A percentile compares a stretch with the other conserved stretches of the same genome.
Evolutionary conservation across 2,113 vertebrate species (phyloP).

Genomic region (Cygnus buccinator): DNA sequence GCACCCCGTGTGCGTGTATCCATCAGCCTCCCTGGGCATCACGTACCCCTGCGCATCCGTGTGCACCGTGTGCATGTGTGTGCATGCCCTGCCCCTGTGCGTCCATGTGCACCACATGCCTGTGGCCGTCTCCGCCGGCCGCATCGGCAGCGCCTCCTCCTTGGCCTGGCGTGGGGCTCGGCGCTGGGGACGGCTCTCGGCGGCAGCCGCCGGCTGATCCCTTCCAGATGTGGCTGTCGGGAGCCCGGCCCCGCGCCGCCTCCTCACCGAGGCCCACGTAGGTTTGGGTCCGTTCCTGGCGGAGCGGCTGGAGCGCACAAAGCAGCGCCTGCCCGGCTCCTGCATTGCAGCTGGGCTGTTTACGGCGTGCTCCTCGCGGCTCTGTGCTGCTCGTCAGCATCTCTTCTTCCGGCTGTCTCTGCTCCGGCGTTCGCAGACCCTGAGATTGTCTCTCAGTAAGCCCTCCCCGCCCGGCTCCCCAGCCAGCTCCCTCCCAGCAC

Average conservation of each 20-base stretch:
- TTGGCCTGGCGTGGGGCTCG: not conserved
- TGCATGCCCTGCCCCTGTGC: not conserved
- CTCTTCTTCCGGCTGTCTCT: not conserved
- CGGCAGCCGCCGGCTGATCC: not conserved
- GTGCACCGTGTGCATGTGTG: not conserved
- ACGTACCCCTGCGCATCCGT: not conserved
- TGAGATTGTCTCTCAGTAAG: not conserved
- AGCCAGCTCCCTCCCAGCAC: not conserved
- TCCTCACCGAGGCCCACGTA: not conserved
- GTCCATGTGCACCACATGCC: not conserved
- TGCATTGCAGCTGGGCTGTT: slow-evolving; percentile 71
- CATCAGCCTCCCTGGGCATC: not conserved
- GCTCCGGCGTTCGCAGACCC: not conserved
- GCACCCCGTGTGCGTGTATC: too few relatives aligned
- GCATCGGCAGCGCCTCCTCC: not conserved
- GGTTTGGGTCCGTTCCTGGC: not conserved
- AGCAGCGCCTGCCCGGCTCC: slow-evolving; percentile 56
- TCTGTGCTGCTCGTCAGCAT: slow-evolving; percentile 10
- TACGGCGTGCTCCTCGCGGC: not conserved
- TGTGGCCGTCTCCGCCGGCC: fast-evolving
- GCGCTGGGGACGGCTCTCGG: not conserved
- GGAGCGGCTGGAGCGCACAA: slow-evolving; percentile 32
- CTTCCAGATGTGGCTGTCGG: slow-evolving; percentile 34
- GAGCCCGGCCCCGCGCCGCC: not conserved
- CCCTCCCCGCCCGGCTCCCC: not conserved